Percentiles rank a stretch among this genome's conserved stretches.
These are phyloP conservation scores for Chaetogeoica ovagalla DNA, from an alignment of 2,888 invertebrate genomes.

Conservation along the genomic window DNA sequence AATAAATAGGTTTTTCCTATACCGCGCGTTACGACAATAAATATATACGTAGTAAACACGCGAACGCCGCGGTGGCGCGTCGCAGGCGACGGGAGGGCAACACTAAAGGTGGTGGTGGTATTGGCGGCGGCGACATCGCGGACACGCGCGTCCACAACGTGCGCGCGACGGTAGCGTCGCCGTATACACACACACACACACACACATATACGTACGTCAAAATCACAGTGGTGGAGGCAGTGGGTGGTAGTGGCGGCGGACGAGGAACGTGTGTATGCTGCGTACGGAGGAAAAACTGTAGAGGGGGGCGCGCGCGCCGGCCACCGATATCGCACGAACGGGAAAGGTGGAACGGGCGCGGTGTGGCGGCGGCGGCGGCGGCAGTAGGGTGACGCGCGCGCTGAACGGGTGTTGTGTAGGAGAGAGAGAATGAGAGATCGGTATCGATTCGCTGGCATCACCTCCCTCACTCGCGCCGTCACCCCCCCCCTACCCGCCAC, in stretches of 20 bases:
- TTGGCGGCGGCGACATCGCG: slow-evolving; percentile 52
- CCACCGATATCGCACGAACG: slow-evolving; percentile 46
- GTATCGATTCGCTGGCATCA: slow-evolving; percentile 51
- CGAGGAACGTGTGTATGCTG: background rate
- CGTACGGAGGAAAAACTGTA: background rate
- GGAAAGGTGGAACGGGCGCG: slow-evolving; percentile 20
- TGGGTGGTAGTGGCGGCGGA: slow-evolving; percentile 3
- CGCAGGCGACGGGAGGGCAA: slow-evolving; percentile 4
- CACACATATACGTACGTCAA: slow-evolving; percentile 30
- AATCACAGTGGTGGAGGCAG: slow-evolving; percentile 20
- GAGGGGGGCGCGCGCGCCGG: slow-evolving; percentile 23
- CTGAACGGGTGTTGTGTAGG: slow-evolving; percentile 17
- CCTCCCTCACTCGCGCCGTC: slow-evolving; percentile 9
- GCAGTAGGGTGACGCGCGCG: slow-evolving; percentile 8
- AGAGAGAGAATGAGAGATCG: slow-evolving; percentile 51
- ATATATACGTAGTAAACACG: background rate
- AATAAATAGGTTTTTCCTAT: slow-evolving; percentile 16
- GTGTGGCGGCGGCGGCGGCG: background rate
- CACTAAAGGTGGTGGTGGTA: slow-evolving; percentile 1
- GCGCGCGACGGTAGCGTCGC: too few relatives aligned
- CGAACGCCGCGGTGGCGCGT: slow-evolving; percentile 28
- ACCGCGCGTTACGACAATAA: background rate
- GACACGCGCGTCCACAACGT: slow-evolving; percentile 41
- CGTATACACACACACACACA: too few relatives aligned
- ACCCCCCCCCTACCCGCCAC: background rate